These are phyloP conservation scores for Microcebus lehilahytsara DNA, from an alignment of 2,113 vertebrate species.

Conservation along the genomic window DNA sequence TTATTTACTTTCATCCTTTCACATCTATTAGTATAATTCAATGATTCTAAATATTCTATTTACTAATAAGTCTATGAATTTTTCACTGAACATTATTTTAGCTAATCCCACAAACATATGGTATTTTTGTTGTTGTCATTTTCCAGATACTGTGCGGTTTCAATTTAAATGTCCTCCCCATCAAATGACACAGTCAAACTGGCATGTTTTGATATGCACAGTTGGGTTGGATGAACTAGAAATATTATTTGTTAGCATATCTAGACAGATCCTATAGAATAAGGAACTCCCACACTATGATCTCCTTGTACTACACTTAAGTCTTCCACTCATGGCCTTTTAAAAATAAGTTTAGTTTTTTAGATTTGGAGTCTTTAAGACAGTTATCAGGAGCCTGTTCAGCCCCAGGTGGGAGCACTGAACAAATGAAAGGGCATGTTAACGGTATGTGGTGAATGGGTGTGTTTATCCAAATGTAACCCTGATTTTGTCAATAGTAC, in stretches of 20 bases:
- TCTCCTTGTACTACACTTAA: background rate
- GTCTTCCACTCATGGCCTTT: background rate
- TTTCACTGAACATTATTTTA: background rate
- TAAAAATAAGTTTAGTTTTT: background rate
- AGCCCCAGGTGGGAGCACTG: background rate
- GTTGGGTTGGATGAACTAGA: background rate
- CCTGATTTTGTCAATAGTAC: slow-evolving; percentile 34
- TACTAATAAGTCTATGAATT: background rate
- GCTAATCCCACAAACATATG: background rate
- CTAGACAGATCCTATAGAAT: background rate
- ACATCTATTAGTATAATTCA: background rate
- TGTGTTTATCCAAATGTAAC: background rate
- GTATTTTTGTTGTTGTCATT: background rate
- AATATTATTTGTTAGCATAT: background rate
- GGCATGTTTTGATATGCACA: background rate
- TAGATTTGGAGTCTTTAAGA: background rate
- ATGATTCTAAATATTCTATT: background rate
- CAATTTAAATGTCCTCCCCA: background rate
- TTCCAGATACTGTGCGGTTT: background rate
- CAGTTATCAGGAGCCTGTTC: background rate
- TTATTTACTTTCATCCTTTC: background rate
- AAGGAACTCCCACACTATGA: background rate
- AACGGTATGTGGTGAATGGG: background rate
- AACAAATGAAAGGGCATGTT: background rate
- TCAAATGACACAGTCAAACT: background rate